phyloP scores from a whole-genome alignment of 1,140 invertebrate genomes.

The Paraescarpia echinospica region DNA sequence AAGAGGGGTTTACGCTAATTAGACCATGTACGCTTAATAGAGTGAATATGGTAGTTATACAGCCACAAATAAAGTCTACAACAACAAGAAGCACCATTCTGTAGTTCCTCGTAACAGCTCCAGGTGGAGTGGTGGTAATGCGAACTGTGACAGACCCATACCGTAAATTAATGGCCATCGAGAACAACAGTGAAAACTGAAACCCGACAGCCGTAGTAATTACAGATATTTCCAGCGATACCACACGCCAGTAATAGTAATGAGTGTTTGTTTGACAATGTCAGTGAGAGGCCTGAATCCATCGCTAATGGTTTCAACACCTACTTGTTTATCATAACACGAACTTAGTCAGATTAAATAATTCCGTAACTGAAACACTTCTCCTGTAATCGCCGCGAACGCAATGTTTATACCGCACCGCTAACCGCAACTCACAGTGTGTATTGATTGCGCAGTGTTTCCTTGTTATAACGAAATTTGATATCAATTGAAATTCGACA shows the following conservation, averaged over 20 bases:
- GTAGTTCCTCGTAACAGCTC: too few relatives aligned
- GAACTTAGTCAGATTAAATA: background rate
- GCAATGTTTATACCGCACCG: background rate
- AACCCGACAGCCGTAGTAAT: background rate
- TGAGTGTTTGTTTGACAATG: background rate
- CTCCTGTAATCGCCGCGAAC: background rate
- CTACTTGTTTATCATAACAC: background rate
- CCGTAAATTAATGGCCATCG: too few relatives aligned
- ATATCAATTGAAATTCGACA: background rate
- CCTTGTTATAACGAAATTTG: background rate
- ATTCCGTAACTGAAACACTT: background rate
- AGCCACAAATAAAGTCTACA: too few relatives aligned
- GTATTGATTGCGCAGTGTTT: background rate
- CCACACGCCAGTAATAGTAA: background rate
- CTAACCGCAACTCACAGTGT: background rate
- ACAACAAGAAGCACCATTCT: too few relatives aligned
- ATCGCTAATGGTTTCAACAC: background rate
- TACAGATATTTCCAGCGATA: background rate
- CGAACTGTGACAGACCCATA: too few relatives aligned
- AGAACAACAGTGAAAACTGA: too few relatives aligned
- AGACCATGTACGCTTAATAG: too few relatives aligned
- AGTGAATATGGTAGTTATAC: too few relatives aligned
- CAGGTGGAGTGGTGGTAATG: too few relatives aligned
- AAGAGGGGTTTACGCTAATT: too few relatives aligned
- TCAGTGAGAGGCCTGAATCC: background rate